These are phyloP conservation scores for Jaculus jaculus DNA, from an alignment of 2,113 vertebrate genomes.

Conservation along the genomic window DNA sequence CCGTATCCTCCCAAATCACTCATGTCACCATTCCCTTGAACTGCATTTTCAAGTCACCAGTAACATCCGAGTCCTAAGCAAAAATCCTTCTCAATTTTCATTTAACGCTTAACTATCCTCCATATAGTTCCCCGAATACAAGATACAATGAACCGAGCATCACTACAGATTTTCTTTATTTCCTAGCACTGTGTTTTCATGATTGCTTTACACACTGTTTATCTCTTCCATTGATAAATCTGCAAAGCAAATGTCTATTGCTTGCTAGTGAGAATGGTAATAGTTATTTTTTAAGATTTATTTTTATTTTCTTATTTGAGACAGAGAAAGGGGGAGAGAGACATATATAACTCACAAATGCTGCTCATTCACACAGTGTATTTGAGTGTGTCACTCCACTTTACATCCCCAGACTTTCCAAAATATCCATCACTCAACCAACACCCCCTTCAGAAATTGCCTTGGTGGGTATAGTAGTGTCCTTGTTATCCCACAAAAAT, in stretches of 20 bases:
- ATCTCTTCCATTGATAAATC: not conserved
- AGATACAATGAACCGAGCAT: not conserved
- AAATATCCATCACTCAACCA: not conserved
- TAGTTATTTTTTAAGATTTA: no score
- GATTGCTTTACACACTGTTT: not conserved
- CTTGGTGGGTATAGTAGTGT: not conserved
- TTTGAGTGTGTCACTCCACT: not conserved
- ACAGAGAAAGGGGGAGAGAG: no score
- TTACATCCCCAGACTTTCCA: not conserved
- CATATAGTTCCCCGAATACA: not conserved
- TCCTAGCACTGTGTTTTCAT: not conserved
- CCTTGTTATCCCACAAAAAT: not conserved
- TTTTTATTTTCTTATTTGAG: no score
- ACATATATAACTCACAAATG: not conserved
- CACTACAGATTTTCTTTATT: not conserved
- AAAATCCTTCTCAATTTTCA: not conserved
- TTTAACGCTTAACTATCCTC: not conserved
- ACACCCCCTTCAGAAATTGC: not conserved
- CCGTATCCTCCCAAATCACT: not conserved
- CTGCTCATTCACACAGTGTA: slow-evolving; percentile 8
- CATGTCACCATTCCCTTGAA: not conserved
- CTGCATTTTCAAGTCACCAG: not conserved
- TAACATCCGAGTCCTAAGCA: not conserved
- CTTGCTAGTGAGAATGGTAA: not conserved
- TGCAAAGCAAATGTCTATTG: not conserved